A percentile compares a stretch with the other conserved stretches of the same genome.
These are phyloP conservation scores for Mormyrus hasselquistii DNA, from an alignment of 2,797 vertebrate genomes.

Conservation along the genomic window DNA sequence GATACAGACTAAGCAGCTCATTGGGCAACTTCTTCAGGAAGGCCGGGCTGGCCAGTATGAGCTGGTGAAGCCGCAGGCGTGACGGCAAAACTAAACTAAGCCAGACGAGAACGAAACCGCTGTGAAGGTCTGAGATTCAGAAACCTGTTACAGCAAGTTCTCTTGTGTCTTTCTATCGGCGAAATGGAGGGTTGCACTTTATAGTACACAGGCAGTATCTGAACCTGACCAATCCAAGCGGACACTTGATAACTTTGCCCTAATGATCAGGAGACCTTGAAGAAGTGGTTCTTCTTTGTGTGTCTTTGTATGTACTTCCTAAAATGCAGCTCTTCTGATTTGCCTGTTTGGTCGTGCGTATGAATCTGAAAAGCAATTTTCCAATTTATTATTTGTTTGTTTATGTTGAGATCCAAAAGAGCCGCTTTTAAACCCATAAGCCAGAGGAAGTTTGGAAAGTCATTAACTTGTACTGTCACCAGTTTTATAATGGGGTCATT, in stretches of 20 bases:
- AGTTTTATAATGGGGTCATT: not conserved
- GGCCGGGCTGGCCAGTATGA: slow-evolving; percentile 92
- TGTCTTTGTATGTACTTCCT: not conserved
- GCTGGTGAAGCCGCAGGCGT: slow-evolving; percentile 83
- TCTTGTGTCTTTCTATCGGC: not conserved
- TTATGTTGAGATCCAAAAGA: not conserved
- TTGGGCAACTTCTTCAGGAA: slow-evolving; percentile 87
- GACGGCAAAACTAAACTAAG: not conserved
- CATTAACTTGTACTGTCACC: not conserved
- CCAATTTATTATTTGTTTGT: not conserved
- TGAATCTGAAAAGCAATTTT: not conserved
- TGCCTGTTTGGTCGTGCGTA: not conserved
- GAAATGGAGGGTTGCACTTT: not conserved
- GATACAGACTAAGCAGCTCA: slow-evolving; percentile 83
- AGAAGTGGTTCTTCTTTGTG: not conserved
- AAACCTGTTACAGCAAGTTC: not conserved
- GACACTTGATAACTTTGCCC: not conserved
- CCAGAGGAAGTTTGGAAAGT: not conserved
- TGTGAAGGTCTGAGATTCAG: not conserved
- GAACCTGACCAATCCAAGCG: not conserved
- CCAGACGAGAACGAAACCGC: not conserved
- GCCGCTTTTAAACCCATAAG: not conserved
- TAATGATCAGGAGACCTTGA: not conserved
- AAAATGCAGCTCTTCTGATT: not conserved
- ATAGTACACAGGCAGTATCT: not conserved